Conservation (phyloP, 1,140 invertebrate species). For the Trigoniulus corallinus region DNA sequence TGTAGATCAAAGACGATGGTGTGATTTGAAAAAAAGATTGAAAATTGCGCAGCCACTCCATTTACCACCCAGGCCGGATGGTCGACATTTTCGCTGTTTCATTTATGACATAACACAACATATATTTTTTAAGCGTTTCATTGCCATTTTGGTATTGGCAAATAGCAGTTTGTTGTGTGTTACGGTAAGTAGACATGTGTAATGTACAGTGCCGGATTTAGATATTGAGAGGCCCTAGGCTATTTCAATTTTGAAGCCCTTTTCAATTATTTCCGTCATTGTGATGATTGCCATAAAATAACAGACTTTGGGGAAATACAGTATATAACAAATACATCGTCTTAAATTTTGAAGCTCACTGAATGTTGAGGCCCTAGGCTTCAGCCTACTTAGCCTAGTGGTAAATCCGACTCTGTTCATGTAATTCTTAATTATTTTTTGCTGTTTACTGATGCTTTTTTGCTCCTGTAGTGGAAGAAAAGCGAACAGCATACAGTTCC, state of each 20-base stretch:
- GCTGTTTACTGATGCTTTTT: too few relatives aligned
- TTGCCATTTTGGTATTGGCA: slow-evolving; percentile 77
- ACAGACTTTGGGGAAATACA: too few relatives aligned
- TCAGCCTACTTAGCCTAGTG: too few relatives aligned
- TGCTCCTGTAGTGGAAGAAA: slow-evolving; percentile 37
- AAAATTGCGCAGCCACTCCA: slow-evolving; percentile 99
- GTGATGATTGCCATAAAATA: too few relatives aligned
- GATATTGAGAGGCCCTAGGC: too few relatives aligned
- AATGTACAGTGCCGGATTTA: too few relatives aligned
- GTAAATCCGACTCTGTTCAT: too few relatives aligned
- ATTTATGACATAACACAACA: slow-evolving; percentile 98
- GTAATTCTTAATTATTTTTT: slow-evolving; percentile 8
- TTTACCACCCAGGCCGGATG: slow-evolving; percentile 87
- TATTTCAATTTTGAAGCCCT: too few relatives aligned
- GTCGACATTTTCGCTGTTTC: slow-evolving; percentile 71
- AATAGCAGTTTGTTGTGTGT: slow-evolving; percentile 84
- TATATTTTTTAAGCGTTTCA: slow-evolving; percentile 84
- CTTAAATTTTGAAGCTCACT: too few relatives aligned
- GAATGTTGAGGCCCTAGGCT: too few relatives aligned
- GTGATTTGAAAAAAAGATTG: slow-evolving; percentile 94
- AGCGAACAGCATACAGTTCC: slow-evolving; percentile 47
- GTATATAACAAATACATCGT: too few relatives aligned
- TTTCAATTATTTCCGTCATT: too few relatives aligned
- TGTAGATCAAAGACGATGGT: slow-evolving; percentile 98
- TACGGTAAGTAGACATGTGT: slow-evolving; percentile 55